Conservation (phyloP, 2,797 vertebrate species). For the Oreortyx pictus region DNA sequence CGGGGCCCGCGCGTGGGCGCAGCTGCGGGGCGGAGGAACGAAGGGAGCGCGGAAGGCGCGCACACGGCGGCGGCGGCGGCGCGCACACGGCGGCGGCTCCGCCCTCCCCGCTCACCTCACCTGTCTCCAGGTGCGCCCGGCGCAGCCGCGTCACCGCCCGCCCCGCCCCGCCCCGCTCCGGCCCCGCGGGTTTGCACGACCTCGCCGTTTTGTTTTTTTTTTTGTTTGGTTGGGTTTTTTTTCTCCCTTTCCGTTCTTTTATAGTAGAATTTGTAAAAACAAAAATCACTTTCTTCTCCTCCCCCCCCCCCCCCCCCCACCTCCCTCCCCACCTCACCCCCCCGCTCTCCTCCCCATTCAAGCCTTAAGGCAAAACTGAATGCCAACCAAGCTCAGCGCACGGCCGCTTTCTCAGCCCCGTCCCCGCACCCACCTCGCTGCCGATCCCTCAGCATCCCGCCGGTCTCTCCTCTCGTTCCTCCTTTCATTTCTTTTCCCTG, state of each 20-base stretch:
- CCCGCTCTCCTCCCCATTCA: background rate
- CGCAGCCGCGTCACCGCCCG: background rate
- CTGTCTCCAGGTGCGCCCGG: background rate
- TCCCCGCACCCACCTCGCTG: background rate
- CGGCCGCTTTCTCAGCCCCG: rapidly evolving
- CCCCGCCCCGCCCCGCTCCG: too few species aligned
- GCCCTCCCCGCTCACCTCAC: background rate
- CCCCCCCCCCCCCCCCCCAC: too few species aligned
- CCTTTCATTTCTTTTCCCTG: background rate
- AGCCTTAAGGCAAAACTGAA: background rate
- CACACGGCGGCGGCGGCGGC: background rate
- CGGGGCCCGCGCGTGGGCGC: background rate
- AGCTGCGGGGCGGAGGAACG: background rate
- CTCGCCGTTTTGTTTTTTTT: too few species aligned
- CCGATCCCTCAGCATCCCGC: background rate
- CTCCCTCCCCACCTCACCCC: too few species aligned
- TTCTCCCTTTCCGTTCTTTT: too few species aligned
- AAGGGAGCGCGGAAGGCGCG: background rate
- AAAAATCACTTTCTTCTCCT: too few species aligned
- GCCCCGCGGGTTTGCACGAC: too few species aligned
- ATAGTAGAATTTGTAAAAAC: background rate
- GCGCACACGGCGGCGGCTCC: background rate
- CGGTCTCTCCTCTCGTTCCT: rapidly evolving
- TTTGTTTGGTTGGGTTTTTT: too few species aligned
- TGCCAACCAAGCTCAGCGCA: too few species aligned